Percentiles rank a stretch among this genome's conserved stretches.
Conservation (phyloP, 1,140 invertebrate genomes). For the Batillaria attramentaria region DNA sequence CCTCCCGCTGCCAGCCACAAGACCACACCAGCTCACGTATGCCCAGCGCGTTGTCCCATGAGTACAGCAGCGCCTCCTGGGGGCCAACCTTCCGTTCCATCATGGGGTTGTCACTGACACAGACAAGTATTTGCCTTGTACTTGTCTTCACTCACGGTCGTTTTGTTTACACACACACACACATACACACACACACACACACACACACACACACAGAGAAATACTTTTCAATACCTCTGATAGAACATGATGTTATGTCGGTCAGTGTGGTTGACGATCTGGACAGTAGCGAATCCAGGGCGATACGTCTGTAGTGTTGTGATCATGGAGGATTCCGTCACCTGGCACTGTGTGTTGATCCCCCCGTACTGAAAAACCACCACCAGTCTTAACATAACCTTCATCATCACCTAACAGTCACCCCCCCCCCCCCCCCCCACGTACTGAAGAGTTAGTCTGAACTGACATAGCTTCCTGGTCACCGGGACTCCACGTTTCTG, state of each 20-base stretch:
- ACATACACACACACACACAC: too few relatives aligned
- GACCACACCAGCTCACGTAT: slow-evolving; percentile 70
- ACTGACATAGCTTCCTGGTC: too few relatives aligned
- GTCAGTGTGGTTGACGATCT: slow-evolving; percentile 88
- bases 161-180: too few relatives aligned
- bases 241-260: slow-evolving; percentile 67
- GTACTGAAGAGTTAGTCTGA: too few relatives aligned
- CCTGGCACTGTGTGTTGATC: slow-evolving; percentile 90
- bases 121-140: too few relatives aligned
- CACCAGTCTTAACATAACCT: too few relatives aligned
- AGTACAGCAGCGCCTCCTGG: slow-evolving; percentile 66
- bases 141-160: too few relatives aligned
- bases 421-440: too few relatives aligned
- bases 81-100: slow-evolving; percentile 59
- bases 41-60: slow-evolving; percentile 73
- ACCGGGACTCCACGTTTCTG: too few relatives aligned
- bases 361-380: slow-evolving; percentile 80
- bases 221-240: slow-evolving; percentile 73
- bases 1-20: slow-evolving; percentile 63
- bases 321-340: slow-evolving; percentile 91
- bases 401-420: too few relatives aligned
- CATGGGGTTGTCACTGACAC: too few relatives aligned
- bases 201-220: too few relatives aligned
- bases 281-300: slow-evolving; percentile 86
- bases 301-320: slow-evolving; percentile 87